These are phyloP conservation scores for Chionis minor DNA, from an alignment of 2,113 vertebrate genomes.

Conservation along the genomic window DNA sequence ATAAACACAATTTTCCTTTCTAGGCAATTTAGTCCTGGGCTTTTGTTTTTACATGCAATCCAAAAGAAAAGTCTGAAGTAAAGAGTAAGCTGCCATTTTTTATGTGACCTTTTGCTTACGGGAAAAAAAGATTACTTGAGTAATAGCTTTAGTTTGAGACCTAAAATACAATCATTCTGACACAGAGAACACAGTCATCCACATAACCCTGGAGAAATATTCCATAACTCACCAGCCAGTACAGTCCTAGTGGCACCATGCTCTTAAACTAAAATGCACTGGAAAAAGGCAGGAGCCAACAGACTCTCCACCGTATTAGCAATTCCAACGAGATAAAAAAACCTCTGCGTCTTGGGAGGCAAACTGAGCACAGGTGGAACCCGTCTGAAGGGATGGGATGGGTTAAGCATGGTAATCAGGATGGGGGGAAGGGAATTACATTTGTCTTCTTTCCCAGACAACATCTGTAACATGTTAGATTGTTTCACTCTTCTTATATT, in stretches of 20 bases:
- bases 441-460: not conserved
- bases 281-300: not conserved
- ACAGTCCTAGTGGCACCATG: not conserved
- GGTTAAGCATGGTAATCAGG: not conserved
- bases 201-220: not conserved
- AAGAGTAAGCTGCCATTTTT: not conserved
- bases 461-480: not conserved
- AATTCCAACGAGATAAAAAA: not conserved
- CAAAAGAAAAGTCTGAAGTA: not conserved
- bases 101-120: not conserved
- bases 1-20: not conserved
- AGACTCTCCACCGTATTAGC: not conserved
- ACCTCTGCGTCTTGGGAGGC: not conserved
- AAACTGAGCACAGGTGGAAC: not conserved
- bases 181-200: not conserved
- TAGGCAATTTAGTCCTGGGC: not conserved
- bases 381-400: not conserved
- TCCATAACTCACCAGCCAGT: not conserved
- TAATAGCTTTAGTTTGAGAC: not conserved
- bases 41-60: not conserved
- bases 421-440: not conserved
- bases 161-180: not conserved
- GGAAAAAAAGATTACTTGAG: not conserved
- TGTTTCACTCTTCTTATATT: not conserved
- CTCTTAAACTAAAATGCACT: not conserved